Evolutionary conservation across 2,888 invertebrate species (phyloP), one percentile per base, ranked within the genome.

Genomic region (Minunthozetes semirufus): DNA sequence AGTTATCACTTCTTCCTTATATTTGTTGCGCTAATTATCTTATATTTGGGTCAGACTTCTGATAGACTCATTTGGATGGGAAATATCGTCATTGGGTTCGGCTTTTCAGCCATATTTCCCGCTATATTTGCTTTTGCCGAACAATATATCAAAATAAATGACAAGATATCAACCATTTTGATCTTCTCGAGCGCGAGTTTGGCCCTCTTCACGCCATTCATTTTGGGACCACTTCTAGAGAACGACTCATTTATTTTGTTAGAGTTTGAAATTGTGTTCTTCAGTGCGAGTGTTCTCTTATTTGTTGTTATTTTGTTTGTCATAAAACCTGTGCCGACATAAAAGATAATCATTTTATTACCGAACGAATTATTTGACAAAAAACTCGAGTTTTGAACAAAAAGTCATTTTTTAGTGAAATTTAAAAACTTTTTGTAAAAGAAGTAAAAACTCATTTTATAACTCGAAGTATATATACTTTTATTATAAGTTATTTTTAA

Each of bases 1-100:
- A 22, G 17, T 15, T 75, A 75, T 38, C 75, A 75, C 22, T 72
- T 53, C 11, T 8, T 72, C 11, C 33, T 75, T 13, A 38, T 72
- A 8, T 22, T 48, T 8, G 59, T 63, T 22, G 29, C 19, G 19
- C 13, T 75, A 13, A n/a, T 15, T 19, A 13, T 42, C 22, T 59
- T 59, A 6, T 74, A 53, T 13, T 68, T 50, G 5, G 70, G 70
- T 13, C 70, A 70, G 19, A 9, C 11, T 4, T 38, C 38, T 0
- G 11, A n/a, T 4, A 25, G n/a, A 6, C 27, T 70, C 27, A 70
- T 70, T 6, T 70, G 70, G 70, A 11, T 70, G 13, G 70, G 48
- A 27, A 70, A 70, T 48, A 13, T 68, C 9, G 42, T 68, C 17
- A 11, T 75, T 6, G 68, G 68, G 5, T 63, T 63, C n/a, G 61